phyloP scores from a whole-genome alignment of 2,888 invertebrate species.

The Idaea aversata region DNA sequence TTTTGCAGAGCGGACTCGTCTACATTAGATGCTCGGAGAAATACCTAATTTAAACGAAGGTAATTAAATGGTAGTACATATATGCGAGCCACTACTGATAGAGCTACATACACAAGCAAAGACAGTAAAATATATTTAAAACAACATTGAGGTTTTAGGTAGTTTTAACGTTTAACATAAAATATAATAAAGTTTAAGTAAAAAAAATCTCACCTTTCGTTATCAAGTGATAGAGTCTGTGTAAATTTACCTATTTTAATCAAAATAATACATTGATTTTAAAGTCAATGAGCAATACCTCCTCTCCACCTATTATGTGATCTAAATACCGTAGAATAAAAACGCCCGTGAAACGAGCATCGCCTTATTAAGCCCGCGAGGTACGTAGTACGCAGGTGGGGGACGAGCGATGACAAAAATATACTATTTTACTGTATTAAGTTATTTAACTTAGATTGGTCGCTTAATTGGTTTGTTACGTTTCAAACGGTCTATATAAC shows the following conservation, averaged over 20 bases:
- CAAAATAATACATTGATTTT: background rate
- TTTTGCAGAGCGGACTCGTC: conserved; percentile 17
- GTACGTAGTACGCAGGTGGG: conserved; percentile 53
- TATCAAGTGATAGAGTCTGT: background rate
- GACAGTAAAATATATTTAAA: too few species aligned
- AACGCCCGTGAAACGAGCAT: conserved; percentile 62
- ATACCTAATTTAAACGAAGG: conserved; percentile 9
- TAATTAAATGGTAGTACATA: background rate
- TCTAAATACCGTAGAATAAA: conserved; percentile 35
- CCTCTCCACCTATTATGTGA: conserved; percentile 9
- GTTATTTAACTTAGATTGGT: conserved; percentile 48
- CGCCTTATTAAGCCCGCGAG: conserved; percentile 66
- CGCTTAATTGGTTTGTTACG: conserved; percentile 35
- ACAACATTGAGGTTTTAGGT: too few species aligned
- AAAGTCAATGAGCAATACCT: conserved; percentile 2
- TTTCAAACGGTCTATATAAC: conserved; percentile 14
- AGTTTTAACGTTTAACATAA: too few species aligned
- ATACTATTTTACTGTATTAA: conserved; percentile 61
- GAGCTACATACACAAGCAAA: too few species aligned
- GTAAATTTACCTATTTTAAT: background rate
- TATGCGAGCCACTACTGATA: background rate
- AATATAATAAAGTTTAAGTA: too few species aligned
- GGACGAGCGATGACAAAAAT: conserved; percentile 45
- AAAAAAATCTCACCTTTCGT: too few species aligned
- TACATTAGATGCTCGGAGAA: conserved; percentile 15